Conservation (phyloP, 2,888 invertebrate species). For the Acanthosoma haemorrhoidale region DNA sequence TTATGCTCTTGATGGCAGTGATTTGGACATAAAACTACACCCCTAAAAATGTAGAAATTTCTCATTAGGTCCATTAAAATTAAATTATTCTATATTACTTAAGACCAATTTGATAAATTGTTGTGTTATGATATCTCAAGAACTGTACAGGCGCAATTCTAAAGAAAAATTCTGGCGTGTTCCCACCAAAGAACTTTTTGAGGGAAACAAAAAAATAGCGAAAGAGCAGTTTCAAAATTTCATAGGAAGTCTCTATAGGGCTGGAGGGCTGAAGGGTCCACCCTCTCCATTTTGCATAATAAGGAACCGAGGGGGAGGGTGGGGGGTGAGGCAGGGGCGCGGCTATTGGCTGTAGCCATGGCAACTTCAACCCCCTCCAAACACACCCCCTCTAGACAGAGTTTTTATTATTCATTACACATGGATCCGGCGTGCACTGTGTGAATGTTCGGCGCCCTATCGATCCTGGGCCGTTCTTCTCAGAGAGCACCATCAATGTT, state of each 20-base stretch:
- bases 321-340: not conserved
- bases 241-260: not conserved
- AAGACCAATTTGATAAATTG: no score
- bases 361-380: conserved; percentile 29
- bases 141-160: no score
- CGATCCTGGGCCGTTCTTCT: not conserved
- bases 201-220: not conserved
- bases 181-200: no score
- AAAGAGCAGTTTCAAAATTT: not conserved
- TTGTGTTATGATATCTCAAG: no score
- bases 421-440: conserved; percentile 2
- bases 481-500: not conserved
- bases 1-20: no score
- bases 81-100: no score
- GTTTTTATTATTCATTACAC: conserved; percentile 23
- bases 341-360: conserved; percentile 34
- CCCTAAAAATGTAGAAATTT: no score
- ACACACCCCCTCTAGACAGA: conserved; percentile 28
- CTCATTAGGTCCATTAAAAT: no score
- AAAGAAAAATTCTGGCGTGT: no score
- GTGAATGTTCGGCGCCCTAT: not conserved
- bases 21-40: no score
- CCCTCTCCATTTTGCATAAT: conserved; percentile 36
- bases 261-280: not conserved
- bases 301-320: conserved; percentile 25